phyloP scores from a whole-genome alignment of 2,797 vertebrate genomes.

The Sebastolobus altivelis region DNA sequence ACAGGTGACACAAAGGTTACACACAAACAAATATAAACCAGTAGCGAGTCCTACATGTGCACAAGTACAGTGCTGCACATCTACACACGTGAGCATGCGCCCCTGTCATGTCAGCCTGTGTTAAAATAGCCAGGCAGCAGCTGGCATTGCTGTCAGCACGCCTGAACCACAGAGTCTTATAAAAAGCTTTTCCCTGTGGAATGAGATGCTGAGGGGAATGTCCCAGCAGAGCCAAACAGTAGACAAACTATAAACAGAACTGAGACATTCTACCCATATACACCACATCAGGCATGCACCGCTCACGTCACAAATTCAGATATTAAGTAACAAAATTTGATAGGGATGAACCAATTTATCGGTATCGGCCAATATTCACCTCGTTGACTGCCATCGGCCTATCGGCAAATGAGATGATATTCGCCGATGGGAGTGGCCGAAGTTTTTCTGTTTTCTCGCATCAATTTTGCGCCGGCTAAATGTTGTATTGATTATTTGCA shows the following conservation, averaged over 20 bases:
- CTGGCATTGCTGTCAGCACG: constrained; percentile 86
- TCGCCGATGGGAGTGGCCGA: too few relatives aligned
- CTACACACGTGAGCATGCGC: constrained; percentile 65
- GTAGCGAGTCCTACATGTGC: constrained; percentile 16
- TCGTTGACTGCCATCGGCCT: too few relatives aligned
- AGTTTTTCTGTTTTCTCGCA: too few relatives aligned
- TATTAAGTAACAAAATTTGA: background rate
- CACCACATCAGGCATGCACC: constrained; percentile 49
- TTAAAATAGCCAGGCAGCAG: constrained; percentile 87
- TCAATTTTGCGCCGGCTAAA: too few relatives aligned
- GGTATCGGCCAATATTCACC: too few relatives aligned
- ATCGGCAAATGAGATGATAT: too few relatives aligned
- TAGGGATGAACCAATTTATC: too few relatives aligned
- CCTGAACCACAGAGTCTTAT: constrained; percentile 75
- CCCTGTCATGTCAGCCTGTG: constrained; percentile 64
- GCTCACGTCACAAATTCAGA: constrained; percentile 38
- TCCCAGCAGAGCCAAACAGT: constrained; percentile 74
- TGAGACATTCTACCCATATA: constrained; percentile 69
- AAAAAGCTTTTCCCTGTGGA: constrained; percentile 83
- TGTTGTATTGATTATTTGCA: too few relatives aligned
- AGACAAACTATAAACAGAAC: constrained; percentile 81
- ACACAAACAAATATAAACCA: constrained; percentile 52
- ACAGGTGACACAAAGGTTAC: constrained; percentile 81
- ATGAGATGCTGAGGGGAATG: constrained; percentile 77
- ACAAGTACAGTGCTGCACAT: constrained; percentile 52